phyloP scores from a whole-genome alignment of 1,140 invertebrate genomes.

The Drosophila erecta region DNA sequence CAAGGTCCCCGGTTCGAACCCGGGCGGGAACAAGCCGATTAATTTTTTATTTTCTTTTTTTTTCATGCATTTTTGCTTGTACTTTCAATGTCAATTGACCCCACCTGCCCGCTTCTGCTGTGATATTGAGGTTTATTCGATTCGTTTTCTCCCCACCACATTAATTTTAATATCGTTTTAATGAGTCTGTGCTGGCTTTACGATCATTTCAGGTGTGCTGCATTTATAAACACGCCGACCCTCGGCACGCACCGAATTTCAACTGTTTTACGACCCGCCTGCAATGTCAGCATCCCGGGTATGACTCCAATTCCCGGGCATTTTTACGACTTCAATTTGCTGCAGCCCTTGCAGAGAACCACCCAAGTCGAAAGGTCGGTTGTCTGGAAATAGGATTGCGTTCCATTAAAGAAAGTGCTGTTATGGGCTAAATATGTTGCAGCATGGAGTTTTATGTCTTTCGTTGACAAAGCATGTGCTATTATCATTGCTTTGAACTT shows the following conservation, averaged over 20 bases:
- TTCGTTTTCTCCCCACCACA: slow-evolving; percentile 33
- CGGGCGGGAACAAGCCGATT: slow-evolving; percentile 86
- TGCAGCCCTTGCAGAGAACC: slow-evolving; percentile 19
- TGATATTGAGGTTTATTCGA: slow-evolving; percentile 5
- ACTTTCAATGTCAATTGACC: slow-evolving; percentile 12
- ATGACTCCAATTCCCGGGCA: slow-evolving; percentile 35
- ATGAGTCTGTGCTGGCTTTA: slow-evolving; percentile 56
- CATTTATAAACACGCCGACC: slow-evolving; percentile 73
- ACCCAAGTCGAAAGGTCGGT: slow-evolving; percentile 38
- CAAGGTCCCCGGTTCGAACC: slow-evolving; percentile 88
- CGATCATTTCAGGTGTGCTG: slow-evolving; percentile 59
- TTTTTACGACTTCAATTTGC: slow-evolving; percentile 62
- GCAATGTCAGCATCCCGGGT: slow-evolving; percentile 60
- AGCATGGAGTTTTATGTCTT: slow-evolving; percentile 1
- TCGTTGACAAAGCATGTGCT: slow-evolving; percentile 27
- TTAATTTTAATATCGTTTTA: slow-evolving; percentile 60
- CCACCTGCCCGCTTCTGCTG: background rate
- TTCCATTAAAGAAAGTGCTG: slow-evolving; percentile 44
- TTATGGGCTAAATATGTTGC: slow-evolving; percentile 26
- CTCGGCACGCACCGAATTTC: slow-evolving; percentile 57
- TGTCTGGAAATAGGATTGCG: slow-evolving; percentile 22
- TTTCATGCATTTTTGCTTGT: background rate
- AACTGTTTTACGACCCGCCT: slow-evolving; percentile 60
- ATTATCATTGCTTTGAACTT: slow-evolving; percentile 39
- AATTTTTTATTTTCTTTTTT: slow-evolving; percentile 10